Evolutionary conservation across 1,140 invertebrate species (phyloP).

Genomic region (Brachionus plicatilis): DNA sequence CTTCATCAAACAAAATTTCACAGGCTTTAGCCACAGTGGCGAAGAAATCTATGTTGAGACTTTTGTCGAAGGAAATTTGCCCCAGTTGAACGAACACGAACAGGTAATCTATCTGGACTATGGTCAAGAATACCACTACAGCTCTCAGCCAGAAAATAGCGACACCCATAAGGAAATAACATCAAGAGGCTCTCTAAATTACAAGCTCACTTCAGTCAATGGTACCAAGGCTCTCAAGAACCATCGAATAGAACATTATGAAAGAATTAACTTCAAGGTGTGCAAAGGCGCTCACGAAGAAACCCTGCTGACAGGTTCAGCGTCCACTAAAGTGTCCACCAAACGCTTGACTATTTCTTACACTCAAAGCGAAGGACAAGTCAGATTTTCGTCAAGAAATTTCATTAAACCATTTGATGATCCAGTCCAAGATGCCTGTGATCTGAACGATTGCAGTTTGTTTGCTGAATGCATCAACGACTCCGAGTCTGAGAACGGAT

Average conservation of each 20-base stretch:
- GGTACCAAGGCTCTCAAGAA: neutral
- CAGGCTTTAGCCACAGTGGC: neutral
- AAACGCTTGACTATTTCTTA: conserved; percentile 29
- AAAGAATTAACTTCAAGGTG: conserved; percentile 32
- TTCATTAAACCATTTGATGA: conserved; percentile 3
- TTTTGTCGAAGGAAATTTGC: conserved; percentile 12
- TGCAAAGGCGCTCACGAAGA: conserved; percentile 11
- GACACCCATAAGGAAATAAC: conserved; percentile 12
- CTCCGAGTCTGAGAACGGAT: conserved; percentile 4
- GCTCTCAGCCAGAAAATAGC: neutral
- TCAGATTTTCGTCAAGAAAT: conserved; percentile 33
- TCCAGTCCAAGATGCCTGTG: neutral
- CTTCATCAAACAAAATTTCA: conserved; percentile 27
- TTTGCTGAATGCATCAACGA: conserved; percentile 32
- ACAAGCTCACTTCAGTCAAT: neutral
- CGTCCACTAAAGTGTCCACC: neutral
- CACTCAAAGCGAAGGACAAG: conserved; percentile 29
- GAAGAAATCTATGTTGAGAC: conserved; percentile 10
- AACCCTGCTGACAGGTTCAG: neutral
- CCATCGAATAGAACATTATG: conserved; percentile 25
- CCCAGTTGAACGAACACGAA: neutral
- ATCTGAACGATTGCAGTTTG: conserved; percentile 3
- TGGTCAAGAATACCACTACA: conserved; percentile 9
- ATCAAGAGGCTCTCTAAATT: neutral
- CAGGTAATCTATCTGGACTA: conserved; percentile 19